Evolutionary conservation across 2,888 invertebrate genomes (phyloP).

Genomic region (Pasiphila rectangulata): DNA sequence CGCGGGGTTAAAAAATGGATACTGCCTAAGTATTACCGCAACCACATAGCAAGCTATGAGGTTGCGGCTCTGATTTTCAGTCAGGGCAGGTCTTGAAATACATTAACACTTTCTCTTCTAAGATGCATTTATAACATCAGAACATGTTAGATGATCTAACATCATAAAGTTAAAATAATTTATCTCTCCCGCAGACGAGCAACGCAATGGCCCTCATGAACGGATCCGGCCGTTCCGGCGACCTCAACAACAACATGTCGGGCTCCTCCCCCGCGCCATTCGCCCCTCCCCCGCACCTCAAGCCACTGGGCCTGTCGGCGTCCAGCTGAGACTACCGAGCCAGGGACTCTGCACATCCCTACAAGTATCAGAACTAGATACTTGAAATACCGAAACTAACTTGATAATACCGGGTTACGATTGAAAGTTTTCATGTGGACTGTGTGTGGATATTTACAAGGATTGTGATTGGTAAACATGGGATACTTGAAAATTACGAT

Average conservation of each 20-base stretch:
- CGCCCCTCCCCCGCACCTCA: slow-evolving; percentile 77
- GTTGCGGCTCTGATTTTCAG: too few species aligned
- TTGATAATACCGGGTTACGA: too few species aligned
- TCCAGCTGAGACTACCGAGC: slow-evolving; percentile 83
- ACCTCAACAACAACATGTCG: slow-evolving; percentile 86
- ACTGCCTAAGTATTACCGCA: too few species aligned
- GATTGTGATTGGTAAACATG: too few species aligned
- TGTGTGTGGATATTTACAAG: too few species aligned
- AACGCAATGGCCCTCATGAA: slow-evolving; percentile 79
- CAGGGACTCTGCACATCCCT: slow-evolving; percentile 72
- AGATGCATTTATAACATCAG: too few species aligned
- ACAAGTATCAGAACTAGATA: slow-evolving; percentile 70
- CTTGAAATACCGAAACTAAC: slow-evolving; percentile 4
- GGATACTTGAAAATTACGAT: neutral
- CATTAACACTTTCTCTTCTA: too few species aligned
- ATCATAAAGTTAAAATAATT: neutral
- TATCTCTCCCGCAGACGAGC: slow-evolving; percentile 58
- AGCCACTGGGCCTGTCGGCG: slow-evolving; percentile 82
- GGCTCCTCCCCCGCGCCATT: slow-evolving; percentile 72
- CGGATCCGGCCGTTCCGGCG: slow-evolving; percentile 79
- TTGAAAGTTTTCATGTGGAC: too few species aligned
- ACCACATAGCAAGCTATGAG: too few species aligned
- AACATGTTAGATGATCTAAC: too few species aligned
- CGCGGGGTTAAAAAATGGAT: too few species aligned
- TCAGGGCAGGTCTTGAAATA: too few species aligned